Evolutionary conservation across 2,888 invertebrate genomes (phyloP).

Genomic region (Bedellia somnulentella): DNA sequence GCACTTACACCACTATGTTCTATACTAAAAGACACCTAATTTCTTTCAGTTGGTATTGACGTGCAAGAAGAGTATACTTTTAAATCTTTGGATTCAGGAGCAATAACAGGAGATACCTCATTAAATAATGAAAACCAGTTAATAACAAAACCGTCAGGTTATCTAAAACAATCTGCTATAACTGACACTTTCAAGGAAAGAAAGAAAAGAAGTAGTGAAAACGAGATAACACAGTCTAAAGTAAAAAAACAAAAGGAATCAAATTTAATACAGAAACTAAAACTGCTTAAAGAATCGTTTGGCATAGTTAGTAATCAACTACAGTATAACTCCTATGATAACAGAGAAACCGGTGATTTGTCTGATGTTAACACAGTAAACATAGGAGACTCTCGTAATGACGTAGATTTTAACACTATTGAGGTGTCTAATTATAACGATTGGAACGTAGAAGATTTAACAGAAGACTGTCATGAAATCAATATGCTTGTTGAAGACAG

Average conservation of each 20-base stretch:
- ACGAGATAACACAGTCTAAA: conserved; percentile 19
- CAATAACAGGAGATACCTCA: background rate
- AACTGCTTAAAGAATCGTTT: conserved; percentile 27
- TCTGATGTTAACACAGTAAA: no score
- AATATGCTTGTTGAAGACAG: conserved; percentile 17
- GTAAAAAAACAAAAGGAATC: conserved; percentile 38
- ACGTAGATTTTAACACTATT: no score
- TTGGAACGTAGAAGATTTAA: no score
- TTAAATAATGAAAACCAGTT: no score
- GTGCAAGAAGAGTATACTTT: conserved; percentile 31
- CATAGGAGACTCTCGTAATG: no score
- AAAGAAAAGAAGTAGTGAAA: conserved; percentile 24
- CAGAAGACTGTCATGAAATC: no score
- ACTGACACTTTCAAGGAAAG: conserved; percentile 26
- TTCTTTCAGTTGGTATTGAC: conserved; percentile 57
- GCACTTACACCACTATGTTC: no score
- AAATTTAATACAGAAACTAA: conserved; percentile 26
- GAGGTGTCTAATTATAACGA: no score
- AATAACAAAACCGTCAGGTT: no score
- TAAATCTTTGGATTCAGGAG: conserved; percentile 18
- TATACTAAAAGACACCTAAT: no score
- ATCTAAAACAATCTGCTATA: conserved; percentile 21
- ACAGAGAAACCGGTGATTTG: no score
- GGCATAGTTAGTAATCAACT: conserved; percentile 20
- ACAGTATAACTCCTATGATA: conserved; percentile 17